Percentiles rank a stretch among this genome's conserved stretches.
Evolutionary conservation across 2,797 vertebrate species (phyloP).

Genomic region (Heteromormyrus szaboi): DNA sequence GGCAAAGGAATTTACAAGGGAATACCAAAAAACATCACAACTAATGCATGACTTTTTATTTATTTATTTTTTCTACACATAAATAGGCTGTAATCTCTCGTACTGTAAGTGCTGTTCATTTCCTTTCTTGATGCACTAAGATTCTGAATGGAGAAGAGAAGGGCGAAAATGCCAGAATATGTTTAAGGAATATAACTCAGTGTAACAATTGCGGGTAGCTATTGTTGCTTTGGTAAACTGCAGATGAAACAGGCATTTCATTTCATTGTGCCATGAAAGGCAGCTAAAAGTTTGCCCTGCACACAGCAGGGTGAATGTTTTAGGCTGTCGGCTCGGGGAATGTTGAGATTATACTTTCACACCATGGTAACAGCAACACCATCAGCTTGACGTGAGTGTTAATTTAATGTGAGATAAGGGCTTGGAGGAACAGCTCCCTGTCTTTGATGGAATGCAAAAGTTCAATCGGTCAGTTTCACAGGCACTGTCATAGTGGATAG

Average conservation of each 20-base stretch:
- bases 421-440: constrained; percentile 45
- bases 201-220: constrained; percentile 25
- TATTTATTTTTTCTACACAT: not conserved
- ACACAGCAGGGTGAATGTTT: constrained; percentile 38
- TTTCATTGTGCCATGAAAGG: constrained; percentile 44
- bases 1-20: not conserved
- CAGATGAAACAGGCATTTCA: constrained; percentile 35
- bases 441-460: constrained; percentile 56
- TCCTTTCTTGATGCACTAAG: constrained; percentile 29
- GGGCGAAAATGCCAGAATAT: constrained; percentile 10
- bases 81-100: constrained; percentile 12
- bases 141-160: constrained; percentile 23
- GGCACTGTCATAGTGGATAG: not conserved
- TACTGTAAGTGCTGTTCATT: not conserved
- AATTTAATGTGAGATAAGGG: constrained; percentile 46
- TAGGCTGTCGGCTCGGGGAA: constrained; percentile 12
- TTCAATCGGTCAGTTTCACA: constrained; percentile 50
- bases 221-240: constrained; percentile 41
- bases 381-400: constrained; percentile 40
- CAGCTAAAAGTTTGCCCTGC: constrained; percentile 33
- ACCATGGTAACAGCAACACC: constrained; percentile 7
- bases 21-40: not conserved
- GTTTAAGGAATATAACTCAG: constrained; percentile 38
- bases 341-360: not conserved
- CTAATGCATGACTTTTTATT: not conserved